Percentiles rank a stretch among this genome's conserved stretches.
Conservation (phyloP, 2,797 vertebrate species). For the Urophycis tenuis region DNA sequence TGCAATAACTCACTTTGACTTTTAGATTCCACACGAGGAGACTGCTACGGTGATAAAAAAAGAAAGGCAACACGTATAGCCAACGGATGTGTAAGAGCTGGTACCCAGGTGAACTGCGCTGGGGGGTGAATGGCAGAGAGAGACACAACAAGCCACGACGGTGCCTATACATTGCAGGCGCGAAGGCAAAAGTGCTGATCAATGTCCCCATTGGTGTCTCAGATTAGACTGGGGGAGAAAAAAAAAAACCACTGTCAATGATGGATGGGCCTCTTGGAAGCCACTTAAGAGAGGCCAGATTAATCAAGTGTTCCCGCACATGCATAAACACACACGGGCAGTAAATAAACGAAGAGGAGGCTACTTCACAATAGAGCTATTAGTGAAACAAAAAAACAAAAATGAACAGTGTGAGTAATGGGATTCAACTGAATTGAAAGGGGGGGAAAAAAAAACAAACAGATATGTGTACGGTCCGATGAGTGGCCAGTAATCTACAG, state of each 20-base stretch:
- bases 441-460: not conserved
- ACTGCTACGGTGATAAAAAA: not conserved
- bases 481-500: constrained; percentile 1
- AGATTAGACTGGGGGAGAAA: constrained; percentile 11
- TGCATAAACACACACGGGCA: constrained; percentile 9
- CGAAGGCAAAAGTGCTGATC: not conserved
- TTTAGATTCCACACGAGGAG: not conserved
- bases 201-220: not conserved
- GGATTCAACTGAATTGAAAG: constrained; percentile 3
- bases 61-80: not conserved
- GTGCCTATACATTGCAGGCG: not conserved
- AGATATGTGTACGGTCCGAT: not conserved
- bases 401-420: not conserved
- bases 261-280: constrained; percentile 40
- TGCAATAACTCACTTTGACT: not conserved
- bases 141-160: not conserved
- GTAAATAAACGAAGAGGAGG: constrained; percentile 7
- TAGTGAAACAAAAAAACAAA: constrained; percentile 3
- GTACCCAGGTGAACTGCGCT: not conserved
- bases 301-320: constrained; percentile 29
- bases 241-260: constrained; percentile 39
- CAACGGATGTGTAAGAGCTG: not conserved
- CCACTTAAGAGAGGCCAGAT: constrained; percentile 30
- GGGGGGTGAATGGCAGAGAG: not conserved
- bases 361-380: constrained; percentile 1